Conservation (phyloP, 2,113 vertebrate genomes). For the Hylia prasina region DNA sequence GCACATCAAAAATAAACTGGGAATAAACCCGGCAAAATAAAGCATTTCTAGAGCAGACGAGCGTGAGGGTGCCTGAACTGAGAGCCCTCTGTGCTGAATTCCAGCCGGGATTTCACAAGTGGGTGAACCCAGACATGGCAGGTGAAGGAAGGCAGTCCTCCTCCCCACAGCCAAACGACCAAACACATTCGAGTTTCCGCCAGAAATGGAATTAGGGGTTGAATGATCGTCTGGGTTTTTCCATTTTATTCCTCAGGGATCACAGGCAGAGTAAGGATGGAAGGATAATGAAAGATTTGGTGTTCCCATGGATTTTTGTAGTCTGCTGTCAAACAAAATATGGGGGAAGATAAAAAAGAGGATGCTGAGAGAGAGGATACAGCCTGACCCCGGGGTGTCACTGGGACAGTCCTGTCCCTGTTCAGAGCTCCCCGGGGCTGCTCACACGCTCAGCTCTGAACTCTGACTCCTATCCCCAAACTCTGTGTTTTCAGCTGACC, state of each 20-base stretch:
- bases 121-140: fast-evolving
- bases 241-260: not conserved
- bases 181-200: not conserved
- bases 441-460: not conserved
- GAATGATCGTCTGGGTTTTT: not conserved
- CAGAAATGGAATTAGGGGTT: not conserved
- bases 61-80: not conserved
- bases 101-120: not conserved
- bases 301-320: not conserved
- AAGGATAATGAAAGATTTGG: not conserved
- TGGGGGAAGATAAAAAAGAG: not conserved
- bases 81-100: not conserved
- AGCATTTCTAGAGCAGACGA: fast-evolving
- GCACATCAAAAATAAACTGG: not conserved
- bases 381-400: no score
- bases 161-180: not conserved
- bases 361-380: not conserved
- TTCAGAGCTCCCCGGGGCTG: fast-evolving
- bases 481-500: not conserved
- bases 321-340: not conserved
- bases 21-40: not conserved
- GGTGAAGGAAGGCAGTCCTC: no score
- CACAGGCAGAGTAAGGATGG: fast-evolving
- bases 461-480: not conserved
- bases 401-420: no score